Percentiles rank a stretch among this genome's conserved stretches.
These are phyloP conservation scores for Lichenostomus cassidix DNA, from an alignment of 2,113 vertebrate genomes.

Conservation along the genomic window DNA sequence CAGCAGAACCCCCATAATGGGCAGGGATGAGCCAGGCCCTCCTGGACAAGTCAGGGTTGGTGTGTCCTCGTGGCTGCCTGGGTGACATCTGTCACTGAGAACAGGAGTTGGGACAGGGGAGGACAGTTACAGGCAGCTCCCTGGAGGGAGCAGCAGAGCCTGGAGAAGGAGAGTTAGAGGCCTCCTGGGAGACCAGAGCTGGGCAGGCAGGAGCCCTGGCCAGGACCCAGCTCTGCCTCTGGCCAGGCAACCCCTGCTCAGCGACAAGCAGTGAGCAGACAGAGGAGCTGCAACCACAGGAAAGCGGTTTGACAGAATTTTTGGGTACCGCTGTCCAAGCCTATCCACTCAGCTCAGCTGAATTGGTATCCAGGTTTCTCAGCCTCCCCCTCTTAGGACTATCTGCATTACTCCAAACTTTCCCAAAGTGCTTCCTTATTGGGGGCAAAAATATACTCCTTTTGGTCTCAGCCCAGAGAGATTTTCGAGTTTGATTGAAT, in stretches of 20 bases:
- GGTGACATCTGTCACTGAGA: not conserved
- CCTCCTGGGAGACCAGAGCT: not conserved
- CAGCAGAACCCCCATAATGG: not conserved
- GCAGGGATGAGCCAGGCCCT: not conserved
- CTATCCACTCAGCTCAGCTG: not conserved
- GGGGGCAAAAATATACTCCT: not conserved
- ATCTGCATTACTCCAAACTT: not conserved
- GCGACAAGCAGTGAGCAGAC: not conserved
- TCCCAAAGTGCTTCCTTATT: not conserved
- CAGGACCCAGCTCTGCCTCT: accelerated
- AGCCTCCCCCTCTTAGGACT: not conserved
- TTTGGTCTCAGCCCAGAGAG: not conserved
- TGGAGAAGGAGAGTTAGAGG: not conserved
- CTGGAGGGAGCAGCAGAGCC: constrained; percentile 9
- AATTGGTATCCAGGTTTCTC: not conserved
- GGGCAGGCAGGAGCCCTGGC: not conserved
- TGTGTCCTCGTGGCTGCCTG: not conserved
- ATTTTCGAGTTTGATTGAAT: not conserved
- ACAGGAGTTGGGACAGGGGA: not conserved
- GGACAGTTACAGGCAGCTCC: not conserved
- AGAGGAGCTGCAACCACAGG: not conserved
- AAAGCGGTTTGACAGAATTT: not conserved
- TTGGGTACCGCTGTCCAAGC: not conserved
- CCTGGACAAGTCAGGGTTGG: not conserved
- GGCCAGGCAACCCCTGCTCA: accelerated